phyloP scores from a whole-genome alignment of 2,888 invertebrate species.

The Neocrepidodera transversa region DNA sequence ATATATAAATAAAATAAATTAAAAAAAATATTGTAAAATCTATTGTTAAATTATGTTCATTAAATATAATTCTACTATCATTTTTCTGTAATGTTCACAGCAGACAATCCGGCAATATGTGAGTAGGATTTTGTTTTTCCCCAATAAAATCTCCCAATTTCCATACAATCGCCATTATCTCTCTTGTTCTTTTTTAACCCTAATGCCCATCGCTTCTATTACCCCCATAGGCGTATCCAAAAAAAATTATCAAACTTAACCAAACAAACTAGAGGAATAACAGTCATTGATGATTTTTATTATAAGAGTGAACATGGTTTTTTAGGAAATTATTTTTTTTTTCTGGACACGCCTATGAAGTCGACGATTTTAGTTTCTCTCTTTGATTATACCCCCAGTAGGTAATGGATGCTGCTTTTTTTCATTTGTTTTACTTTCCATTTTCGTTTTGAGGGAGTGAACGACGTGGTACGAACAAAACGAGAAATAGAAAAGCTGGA shows the following conservation, averaged over 20 bases:
- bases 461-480: slow-evolving; percentile 14
- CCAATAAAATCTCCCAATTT: slow-evolving; percentile 50
- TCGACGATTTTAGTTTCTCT: slow-evolving; percentile 8
- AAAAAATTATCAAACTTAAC: neutral
- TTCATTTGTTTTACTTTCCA: slow-evolving; percentile 19
- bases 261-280: too few species aligned
- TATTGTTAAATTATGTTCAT: too few species aligned
- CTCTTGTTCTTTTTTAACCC: slow-evolving; percentile 12
- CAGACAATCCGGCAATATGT: slow-evolving; percentile 59
- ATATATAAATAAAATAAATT: too few species aligned
- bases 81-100: slow-evolving; percentile 58
- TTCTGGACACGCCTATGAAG: slow-evolving; percentile 6
- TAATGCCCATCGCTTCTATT: slow-evolving; percentile 10
- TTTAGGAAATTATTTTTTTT: too few species aligned
- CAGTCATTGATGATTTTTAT: too few species aligned
- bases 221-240: slow-evolving; percentile 10
- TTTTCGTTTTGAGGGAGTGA: slow-evolving; percentile 13
- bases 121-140: slow-evolving; percentile 56
- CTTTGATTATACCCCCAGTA: slow-evolving; percentile 17
- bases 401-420: slow-evolving; percentile 24
- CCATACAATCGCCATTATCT: slow-evolving; percentile 41
- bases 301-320: too few species aligned
- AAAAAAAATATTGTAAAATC: too few species aligned
- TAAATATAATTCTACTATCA: slow-evolving; percentile 45
- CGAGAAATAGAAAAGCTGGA: neutral